Percentiles rank a stretch among this genome's conserved stretches.
These are phyloP conservation scores for Herpailurus yagouaroundi DNA, from an alignment of 2,113 vertebrate species.

Conservation along the genomic window DNA sequence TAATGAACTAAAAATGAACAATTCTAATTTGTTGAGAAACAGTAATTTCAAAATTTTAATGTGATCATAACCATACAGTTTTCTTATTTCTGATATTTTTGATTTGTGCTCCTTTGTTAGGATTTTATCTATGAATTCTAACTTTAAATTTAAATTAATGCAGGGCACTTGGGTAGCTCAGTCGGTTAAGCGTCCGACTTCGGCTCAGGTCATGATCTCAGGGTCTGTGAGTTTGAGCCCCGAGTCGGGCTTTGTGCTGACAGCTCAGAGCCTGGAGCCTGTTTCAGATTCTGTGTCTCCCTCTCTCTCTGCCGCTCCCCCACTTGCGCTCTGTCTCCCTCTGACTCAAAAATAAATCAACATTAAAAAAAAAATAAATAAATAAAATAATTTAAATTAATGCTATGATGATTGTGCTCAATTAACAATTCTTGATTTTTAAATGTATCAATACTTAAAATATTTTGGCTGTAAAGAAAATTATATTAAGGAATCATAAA, in stretches of 20 bases:
- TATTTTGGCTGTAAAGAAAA: background rate
- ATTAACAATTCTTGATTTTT: slow-evolving; percentile 15
- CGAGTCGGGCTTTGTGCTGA: too few relatives aligned
- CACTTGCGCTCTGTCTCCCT: too few relatives aligned
- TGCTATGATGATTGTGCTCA: background rate
- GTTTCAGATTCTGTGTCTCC: too few relatives aligned
- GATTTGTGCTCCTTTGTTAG: background rate
- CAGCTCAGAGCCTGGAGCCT: too few relatives aligned
- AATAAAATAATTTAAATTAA: background rate
- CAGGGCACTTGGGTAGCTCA: too few relatives aligned
- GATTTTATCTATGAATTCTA: background rate
- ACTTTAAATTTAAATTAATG: slow-evolving; percentile 1
- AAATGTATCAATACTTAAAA: background rate
- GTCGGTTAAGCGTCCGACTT: too few relatives aligned
- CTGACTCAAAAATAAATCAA: too few relatives aligned
- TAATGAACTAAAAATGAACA: background rate
- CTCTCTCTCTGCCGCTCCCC: too few relatives aligned
- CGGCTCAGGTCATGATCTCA: too few relatives aligned
- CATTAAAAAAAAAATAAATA: too few relatives aligned
- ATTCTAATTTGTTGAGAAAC: background rate
- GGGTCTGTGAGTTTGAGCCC: too few relatives aligned
- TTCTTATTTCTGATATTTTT: background rate
- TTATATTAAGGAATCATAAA: background rate
- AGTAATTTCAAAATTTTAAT: background rate
- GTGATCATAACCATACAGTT: background rate